These are phyloP conservation scores for Dryadula phaetusa DNA, from an alignment of 2,888 invertebrate species.

Conservation along the genomic window DNA sequence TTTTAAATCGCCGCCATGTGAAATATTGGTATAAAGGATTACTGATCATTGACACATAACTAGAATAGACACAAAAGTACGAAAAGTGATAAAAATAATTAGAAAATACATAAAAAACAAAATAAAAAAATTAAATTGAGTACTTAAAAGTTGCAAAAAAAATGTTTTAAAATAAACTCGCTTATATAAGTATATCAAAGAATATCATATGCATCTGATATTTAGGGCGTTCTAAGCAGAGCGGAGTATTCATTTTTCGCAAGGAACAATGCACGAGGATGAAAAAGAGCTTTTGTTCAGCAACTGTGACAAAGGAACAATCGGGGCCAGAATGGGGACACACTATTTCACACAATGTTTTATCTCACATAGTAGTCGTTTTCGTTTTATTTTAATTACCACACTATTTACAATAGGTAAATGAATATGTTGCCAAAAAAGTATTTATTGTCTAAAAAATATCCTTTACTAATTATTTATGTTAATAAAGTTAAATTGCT, in stretches of 20 bases:
- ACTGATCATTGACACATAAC: too few species aligned
- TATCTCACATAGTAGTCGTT: not conserved
- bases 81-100: too few species aligned
- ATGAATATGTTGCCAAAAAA: not conserved
- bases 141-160: too few species aligned
- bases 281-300: conserved; percentile 41
- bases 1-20: too few species aligned
- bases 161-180: not conserved
- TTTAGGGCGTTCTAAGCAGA: conserved; percentile 28
- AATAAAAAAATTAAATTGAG: too few species aligned
- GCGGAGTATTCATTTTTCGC: conserved; percentile 34
- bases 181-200: not conserved
- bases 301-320: conserved; percentile 37
- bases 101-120: too few species aligned
- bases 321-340: conserved; percentile 34
- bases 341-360: conserved; percentile 32
- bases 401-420: not conserved
- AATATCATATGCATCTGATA: conserved; percentile 10
- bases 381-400: conserved; percentile 11
- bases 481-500: too few species aligned
- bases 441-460: too few species aligned
- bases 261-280: conserved; percentile 40
- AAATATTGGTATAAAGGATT: too few species aligned
- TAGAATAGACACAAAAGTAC: too few species aligned
- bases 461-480: too few species aligned